These are phyloP conservation scores for Pseudolaguvia tuberculata DNA, from an alignment of 2,113 vertebrate genomes.

Conservation along the genomic window DNA sequence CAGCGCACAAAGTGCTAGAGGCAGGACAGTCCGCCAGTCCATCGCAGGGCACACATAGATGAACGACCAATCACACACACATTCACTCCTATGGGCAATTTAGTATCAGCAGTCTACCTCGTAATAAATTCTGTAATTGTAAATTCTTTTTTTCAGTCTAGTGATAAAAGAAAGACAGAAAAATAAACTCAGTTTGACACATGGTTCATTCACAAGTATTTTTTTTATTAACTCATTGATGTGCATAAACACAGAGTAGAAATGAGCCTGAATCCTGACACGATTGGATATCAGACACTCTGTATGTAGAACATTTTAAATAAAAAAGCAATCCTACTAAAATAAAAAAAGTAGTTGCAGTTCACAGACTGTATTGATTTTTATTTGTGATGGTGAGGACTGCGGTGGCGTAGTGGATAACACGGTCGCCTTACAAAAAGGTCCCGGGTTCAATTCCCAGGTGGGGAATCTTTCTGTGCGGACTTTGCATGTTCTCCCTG, in stretches of 20 bases:
- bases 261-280: neutral
- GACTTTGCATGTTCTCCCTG: too few relatives aligned
- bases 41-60: too few relatives aligned
- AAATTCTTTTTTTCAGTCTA: neutral
- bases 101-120: too few relatives aligned
- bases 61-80: too few relatives aligned
- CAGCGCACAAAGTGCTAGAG: too few relatives aligned
- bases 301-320: neutral
- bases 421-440: too few relatives aligned
- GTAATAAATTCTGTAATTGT: too few relatives aligned
- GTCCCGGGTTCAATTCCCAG: too few relatives aligned
- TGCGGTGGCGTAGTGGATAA: too few relatives aligned
- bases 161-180: neutral
- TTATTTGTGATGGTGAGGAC: slow-evolving; percentile 1
- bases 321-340: neutral
- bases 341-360: neutral
- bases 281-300: neutral
- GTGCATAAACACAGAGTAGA: neutral
- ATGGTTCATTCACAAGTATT: neutral
- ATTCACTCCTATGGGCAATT: too few relatives aligned
- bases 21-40: too few relatives aligned
- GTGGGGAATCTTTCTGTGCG: too few relatives aligned
- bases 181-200: neutral
- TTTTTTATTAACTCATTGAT: neutral
- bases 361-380: slow-evolving; percentile 3